A percentile compares a stretch with the other conserved stretches of the same genome.
phyloP scores from a whole-genome alignment of 2,113 vertebrate species.

The Laticauda laticaudata region DNA sequence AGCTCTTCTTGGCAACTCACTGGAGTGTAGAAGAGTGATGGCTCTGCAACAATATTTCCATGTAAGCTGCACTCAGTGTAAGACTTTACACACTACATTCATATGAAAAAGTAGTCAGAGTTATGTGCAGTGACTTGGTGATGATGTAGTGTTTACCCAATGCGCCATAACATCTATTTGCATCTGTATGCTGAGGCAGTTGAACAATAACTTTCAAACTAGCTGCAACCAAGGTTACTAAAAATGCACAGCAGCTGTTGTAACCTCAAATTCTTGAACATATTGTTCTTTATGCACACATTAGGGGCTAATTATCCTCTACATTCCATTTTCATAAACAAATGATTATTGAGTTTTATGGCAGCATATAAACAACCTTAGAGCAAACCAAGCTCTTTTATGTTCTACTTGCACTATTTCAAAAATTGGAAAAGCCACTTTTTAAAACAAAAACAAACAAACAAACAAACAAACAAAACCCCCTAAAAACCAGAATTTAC shows the following conservation, averaged over 20 bases:
- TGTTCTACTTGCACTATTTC: not conserved
- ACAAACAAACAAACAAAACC: not conserved
- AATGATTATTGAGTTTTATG: slow-evolving; percentile 10
- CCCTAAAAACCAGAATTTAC: not conserved
- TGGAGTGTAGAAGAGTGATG: not conserved
- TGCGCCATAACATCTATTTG: not conserved
- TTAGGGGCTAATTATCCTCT: slow-evolving; percentile 28
- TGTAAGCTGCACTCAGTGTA: not conserved
- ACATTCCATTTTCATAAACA: slow-evolving; percentile 17
- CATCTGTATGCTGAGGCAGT: not conserved
- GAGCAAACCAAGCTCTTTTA: not conserved
- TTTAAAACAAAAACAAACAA: slow-evolving; percentile 1
- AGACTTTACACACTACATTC: not conserved
- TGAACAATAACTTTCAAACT: slow-evolving; percentile 18
- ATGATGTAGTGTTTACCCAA: not conserved
- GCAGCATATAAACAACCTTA: not conserved
- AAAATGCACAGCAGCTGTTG: not conserved
- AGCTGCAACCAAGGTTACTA: not conserved
- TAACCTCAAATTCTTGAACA: slow-evolving; percentile 7
- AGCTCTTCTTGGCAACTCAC: not conserved
- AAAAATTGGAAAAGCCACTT: slow-evolving; percentile 10
- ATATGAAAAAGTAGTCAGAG: not conserved
- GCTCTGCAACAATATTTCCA: not conserved
- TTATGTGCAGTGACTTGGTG: not conserved
- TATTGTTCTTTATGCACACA: slow-evolving; percentile 10